Evolutionary conservation across 2,113 vertebrate genomes (phyloP).

Genomic region (Peromyscus polionotus): DNA sequence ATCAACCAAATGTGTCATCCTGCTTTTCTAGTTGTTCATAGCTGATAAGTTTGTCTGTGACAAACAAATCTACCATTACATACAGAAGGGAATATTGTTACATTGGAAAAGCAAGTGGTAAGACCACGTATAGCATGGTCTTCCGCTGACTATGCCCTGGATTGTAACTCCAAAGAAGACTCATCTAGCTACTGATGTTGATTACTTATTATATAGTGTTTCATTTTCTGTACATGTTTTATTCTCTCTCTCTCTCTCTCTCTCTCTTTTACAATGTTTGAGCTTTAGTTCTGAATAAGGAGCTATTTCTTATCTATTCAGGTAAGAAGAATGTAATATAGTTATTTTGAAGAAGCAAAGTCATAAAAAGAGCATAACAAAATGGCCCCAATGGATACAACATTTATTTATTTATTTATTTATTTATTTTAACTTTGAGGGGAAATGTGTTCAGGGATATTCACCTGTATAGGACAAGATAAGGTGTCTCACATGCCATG

Average conservation of each 20-base stretch:
- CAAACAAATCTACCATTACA: not conserved
- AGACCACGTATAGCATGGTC: not conserved
- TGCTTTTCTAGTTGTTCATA: not conserved
- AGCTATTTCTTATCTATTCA: not conserved
- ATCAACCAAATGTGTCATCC: not conserved
- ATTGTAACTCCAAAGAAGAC: not conserved
- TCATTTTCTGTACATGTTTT: not conserved
- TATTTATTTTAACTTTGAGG: not conserved
- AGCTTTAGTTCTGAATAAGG: slow-evolving; percentile 14
- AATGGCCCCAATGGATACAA: not conserved
- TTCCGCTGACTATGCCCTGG: not conserved
- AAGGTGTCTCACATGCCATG: too few species aligned
- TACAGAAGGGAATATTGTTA: not conserved
- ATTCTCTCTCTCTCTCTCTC: not conserved
- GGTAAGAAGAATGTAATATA: not conserved
- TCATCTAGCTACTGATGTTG: not conserved
- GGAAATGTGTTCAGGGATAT: not conserved
- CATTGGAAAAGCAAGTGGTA: not conserved
- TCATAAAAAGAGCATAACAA: slow-evolving; percentile 1
- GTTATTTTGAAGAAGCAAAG: not conserved
- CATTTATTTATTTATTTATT: not conserved
- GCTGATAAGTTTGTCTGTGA: not conserved
- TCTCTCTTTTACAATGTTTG: not conserved
- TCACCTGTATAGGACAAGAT: not conserved
- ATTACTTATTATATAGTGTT: not conserved